Percentiles rank a stretch among this genome's conserved stretches.
These are phyloP conservation scores for Lycorma delicatula DNA, from an alignment of 1,140 invertebrate genomes.

Conservation along the genomic window DNA sequence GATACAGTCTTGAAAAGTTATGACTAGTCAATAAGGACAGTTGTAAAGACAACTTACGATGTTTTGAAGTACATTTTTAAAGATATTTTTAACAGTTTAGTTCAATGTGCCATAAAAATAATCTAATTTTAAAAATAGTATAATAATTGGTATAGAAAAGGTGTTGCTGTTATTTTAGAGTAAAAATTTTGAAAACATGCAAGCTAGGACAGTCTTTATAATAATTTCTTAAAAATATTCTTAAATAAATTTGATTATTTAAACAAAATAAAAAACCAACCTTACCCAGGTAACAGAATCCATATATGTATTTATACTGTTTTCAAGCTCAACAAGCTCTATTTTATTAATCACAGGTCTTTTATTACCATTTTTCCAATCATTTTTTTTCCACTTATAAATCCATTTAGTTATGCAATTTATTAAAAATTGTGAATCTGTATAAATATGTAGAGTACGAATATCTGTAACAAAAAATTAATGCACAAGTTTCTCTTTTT, in stretches of 20 bases:
- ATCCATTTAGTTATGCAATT: conserved; percentile 83
- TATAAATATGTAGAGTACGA: conserved; percentile 67
- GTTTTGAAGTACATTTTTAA: no score
- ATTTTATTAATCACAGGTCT: conserved; percentile 74
- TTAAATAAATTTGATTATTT: not conserved
- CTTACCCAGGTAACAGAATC: conserved; percentile 60
- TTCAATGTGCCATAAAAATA: not conserved
- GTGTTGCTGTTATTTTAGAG: conserved; percentile 2
- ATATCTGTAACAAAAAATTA: conserved; percentile 38
- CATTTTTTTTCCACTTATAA: conserved; percentile 72
- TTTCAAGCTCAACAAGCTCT: conserved; percentile 71
- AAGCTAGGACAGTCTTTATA: not conserved
- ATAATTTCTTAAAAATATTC: no score
- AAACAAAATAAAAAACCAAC: not conserved
- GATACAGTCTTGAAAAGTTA: no score
- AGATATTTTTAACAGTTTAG: no score
- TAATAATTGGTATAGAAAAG: not conserved
- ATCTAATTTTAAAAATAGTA: not conserved
- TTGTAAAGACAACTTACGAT: no score
- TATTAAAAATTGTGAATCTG: conserved; percentile 92
- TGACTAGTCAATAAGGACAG: no score
- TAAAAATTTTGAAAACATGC: conserved; percentile 5
- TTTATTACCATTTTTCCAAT: conserved; percentile 65
- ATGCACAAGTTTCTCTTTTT: no score
- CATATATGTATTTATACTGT: conserved; percentile 51